Evolutionary conservation across 2,888 invertebrate genomes (phyloP), one percentile per base, ranked within the genome.

Genomic region (Drosophila rellima): DNA sequence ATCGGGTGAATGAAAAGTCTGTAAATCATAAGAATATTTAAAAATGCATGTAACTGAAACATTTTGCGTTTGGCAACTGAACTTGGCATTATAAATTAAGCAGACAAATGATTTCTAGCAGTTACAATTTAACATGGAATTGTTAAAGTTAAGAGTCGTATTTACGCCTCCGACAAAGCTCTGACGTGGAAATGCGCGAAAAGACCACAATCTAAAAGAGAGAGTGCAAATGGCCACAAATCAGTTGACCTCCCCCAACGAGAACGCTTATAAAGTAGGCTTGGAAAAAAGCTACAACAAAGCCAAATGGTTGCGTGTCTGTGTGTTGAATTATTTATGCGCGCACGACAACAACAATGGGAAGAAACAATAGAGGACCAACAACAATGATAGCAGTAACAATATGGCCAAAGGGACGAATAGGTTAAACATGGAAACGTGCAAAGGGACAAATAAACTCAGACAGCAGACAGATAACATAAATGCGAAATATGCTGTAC

Each of bases 371-470:
- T 39, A 57, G 48, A 45, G 23, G 35, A 56, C 55, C 37, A 82
- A 72, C 62, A 68, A 48, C 57, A 59, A 67, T 55, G 56, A 52
- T 35, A 68, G 44, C 74, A 70, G 68, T 64, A 70, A 74, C 88
- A 84, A 84, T 76, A 82, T 83, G 80, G 78, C 80, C 78, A 56
- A 59, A 65, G 66, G 79, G 48, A 48, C 37, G 15, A 57, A 87
- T 82, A 88, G 82, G 88, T 88, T 83, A 88, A 88, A 47, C 74
- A 67, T 52, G 59, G 57, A 33, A 80, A 70, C 68, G 67, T 74
- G 77, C 70, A 66, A 70, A 44, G 77, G 70, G 70, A 65, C 76
- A 71, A 78, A 76, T 60, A 70, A 71, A 60, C 51, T 61, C 26
- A 67, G 71, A 51, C 62, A 60, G 47, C 37, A 18, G 11, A 20